Base-by-base conservation (phyloP, 92 coral and sea anemone genomes). In the Ricordea florida region DNA sequence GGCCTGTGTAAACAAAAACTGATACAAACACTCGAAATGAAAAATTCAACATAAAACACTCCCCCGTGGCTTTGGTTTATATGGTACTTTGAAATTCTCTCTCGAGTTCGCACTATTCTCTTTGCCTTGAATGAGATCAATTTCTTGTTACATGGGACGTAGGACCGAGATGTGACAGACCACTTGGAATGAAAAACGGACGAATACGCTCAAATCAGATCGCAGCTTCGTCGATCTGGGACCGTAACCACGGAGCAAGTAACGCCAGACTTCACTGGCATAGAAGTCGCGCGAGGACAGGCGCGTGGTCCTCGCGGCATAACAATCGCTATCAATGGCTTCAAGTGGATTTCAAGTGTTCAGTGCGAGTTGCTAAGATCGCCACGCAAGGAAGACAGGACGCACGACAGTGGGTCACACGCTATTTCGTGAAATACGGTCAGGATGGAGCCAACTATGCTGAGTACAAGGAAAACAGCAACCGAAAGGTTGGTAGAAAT, bases 291-390 rank as follows among this genome's bases (percentile, higher is more conserved):
- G 80, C 70, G 0, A 63, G 60, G 20, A 32, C 55, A 1, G 81
- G 88, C 27, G 86, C 93, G 3, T 91, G 97, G 97, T 55, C 81
- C 27, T 60, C 90, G 5, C 72, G 46, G 0, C 72, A 67, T 18
- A 87, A 69, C 50, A 85, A 91, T 65, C 90, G 55, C 20, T 87
- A 87, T 21, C 97, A 91, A 45, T 91, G 93, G 93, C 44, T 91
- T 2, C 81, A 66, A 56, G 72, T 91, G 9, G 83, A 91, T 41
- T 88, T 91, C 56, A 85, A 60, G 25, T 57, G 68, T 9, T 31
- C 69, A 37, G 59, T 30, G 47, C 80, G 80, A 6, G 48, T 73
- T 5, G 49, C 42, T 32, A 73, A 73, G 71, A 59, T 73, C 0
- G 69, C 80, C 48, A 59, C 66, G 2, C 80, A 73, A 34, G 80